Conservation (phyloP, 2,113 vertebrate genomes). For the Chaetura pelagica region DNA sequence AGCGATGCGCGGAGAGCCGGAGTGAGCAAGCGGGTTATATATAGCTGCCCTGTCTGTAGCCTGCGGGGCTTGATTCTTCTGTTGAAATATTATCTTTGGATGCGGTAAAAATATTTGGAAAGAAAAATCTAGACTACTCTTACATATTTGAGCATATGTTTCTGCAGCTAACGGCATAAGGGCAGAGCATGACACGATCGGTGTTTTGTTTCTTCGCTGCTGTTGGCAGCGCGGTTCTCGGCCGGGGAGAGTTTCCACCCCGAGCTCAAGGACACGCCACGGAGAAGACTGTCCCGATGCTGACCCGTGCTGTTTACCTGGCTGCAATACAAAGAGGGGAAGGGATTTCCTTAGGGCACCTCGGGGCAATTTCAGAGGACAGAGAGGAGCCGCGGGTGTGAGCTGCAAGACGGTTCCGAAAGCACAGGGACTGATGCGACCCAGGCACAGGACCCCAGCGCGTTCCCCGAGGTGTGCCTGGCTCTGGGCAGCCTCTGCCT, state of each 20-base stretch:
- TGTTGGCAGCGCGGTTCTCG: neutral
- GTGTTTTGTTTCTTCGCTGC: neutral
- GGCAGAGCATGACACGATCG: constrained; percentile 17
- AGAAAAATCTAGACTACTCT: constrained; percentile 64
- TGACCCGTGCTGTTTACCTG: neutral
- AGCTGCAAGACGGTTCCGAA: neutral
- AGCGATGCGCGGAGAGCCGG: constrained; percentile 43
- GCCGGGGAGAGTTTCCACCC: neutral
- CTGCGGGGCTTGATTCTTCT: constrained; percentile 69
- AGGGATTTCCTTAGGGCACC: constrained; percentile 1
- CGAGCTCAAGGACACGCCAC: neutral
- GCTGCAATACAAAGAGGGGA: neutral
- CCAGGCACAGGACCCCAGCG: neutral
- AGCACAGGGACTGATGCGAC: neutral
- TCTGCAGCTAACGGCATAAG: constrained; percentile 49
- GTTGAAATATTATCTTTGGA: constrained; percentile 75
- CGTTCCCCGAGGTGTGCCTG: neutral
- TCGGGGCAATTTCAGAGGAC: neutral
- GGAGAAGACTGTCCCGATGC: neutral
- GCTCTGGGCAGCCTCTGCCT: neutral
- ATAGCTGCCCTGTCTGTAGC: constrained; percentile 67
- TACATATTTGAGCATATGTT: constrained; percentile 67
- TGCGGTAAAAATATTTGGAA: constrained; percentile 67
- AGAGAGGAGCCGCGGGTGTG: neutral
- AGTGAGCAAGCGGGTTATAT: constrained; percentile 65